phyloP scores from a whole-genome alignment of 2,113 vertebrate species.

The Chrysemys picta region DNA sequence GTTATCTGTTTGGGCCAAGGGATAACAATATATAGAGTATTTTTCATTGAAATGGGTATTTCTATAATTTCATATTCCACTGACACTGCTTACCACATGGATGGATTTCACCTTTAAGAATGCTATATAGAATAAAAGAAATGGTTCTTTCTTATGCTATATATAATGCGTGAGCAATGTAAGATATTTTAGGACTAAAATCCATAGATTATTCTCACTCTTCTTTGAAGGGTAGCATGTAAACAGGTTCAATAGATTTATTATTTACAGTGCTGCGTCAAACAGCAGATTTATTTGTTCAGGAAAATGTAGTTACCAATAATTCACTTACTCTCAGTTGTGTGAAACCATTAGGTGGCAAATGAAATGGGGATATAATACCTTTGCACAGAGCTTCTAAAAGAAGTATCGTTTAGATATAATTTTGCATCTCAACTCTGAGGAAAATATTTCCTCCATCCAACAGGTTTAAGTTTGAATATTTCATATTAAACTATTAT shows the following conservation, averaged over 20 bases:
- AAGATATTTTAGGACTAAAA: background rate
- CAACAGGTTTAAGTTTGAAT: background rate
- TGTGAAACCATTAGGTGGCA: background rate
- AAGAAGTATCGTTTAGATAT: background rate
- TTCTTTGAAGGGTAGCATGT: constrained; percentile 31
- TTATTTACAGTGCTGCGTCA: constrained; percentile 43
- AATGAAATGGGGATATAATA: constrained; percentile 14
- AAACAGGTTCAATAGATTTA: constrained; percentile 6
- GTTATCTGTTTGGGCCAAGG: background rate
- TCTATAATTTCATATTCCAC: background rate
- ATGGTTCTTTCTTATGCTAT: background rate
- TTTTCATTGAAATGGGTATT: too few species aligned
- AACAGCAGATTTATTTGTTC: constrained; percentile 34
- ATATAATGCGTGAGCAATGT: background rate
- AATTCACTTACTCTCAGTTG: background rate
- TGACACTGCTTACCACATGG: background rate
- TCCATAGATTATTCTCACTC: background rate
- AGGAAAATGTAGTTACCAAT: constrained; percentile 9
- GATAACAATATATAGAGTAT: background rate
- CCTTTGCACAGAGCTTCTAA: background rate
- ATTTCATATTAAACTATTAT: background rate
- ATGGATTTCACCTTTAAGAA: background rate
- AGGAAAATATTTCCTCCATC: background rate
- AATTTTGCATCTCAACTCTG: background rate
- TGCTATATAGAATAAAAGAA: background rate